Base-by-base conservation (phyloP, 1,140 invertebrate genomes). In the Dryas iulia region DNA sequence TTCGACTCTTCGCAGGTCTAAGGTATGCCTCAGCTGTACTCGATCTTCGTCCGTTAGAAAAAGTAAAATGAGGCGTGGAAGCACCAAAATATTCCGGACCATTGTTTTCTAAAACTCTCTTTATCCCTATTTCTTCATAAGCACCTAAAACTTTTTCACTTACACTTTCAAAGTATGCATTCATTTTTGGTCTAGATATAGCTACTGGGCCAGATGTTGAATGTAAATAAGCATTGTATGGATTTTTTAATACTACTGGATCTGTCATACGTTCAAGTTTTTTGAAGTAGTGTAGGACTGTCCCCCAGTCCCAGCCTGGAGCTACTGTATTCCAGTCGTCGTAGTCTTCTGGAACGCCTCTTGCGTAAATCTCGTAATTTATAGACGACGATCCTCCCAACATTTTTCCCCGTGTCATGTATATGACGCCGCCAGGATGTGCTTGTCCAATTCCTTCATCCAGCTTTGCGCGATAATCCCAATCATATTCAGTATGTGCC, bases 351-450 rank as follows among this genome's bases (percentile, higher is more conserved):
- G 93, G 93, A 80, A 96, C 95, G 0, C 96, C 96, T 66, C 97
- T 90, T 0, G 95, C 94, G 79, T 97, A 96, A 12, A 96, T 94
- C 94, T 97, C 96, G 47, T 95, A 96, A 85, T 97, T 97, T 12
- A 96, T 92, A 1, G 94, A 94, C 6, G 95, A 96, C 1, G 94
- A 94, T 0, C 96, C 96, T 8, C 96, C 96, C 59, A 95, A 81
- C 64, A 92, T 90, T 84, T 94, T 94, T 1, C 94, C 94, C 39
- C 88, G 77, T 25, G 76, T 76, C 59, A 81, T 60, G 21, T 77
- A 76, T 12, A 83, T 66, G 5, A 59, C 31, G 53, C 80, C 59
- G 0, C 66, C 71, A 7, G 73, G 72, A 63, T 87, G 86, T 2
- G 65, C 57, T n/a, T 62, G 59, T 0, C 87, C 87, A n/a, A 74